Evolutionary conservation across 2,888 invertebrate genomes (phyloP).

Genomic region (Girardia tigrina): DNA sequence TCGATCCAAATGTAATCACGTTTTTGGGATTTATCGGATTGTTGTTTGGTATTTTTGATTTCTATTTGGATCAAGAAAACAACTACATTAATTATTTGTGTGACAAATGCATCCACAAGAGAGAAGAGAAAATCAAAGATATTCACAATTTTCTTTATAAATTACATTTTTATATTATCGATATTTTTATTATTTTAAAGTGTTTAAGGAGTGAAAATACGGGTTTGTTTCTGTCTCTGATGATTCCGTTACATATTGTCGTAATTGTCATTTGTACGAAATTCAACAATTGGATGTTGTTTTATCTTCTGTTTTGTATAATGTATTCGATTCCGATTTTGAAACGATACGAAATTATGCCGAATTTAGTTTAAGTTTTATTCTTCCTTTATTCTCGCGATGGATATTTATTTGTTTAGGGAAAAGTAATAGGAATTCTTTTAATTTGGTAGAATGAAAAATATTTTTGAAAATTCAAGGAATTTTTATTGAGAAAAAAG

Average conservation of each 20-base stretch:
- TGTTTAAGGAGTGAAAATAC: neutral
- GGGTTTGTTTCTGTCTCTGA: neutral
- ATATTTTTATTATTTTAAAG: neutral
- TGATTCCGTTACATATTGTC: neutral
- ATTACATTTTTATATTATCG: neutral
- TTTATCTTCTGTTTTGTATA: neutral
- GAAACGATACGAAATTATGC: neutral
- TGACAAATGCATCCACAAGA: neutral
- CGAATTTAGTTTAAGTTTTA: too few relatives aligned
- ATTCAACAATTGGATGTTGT: slow-evolving; percentile 4
- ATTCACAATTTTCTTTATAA: neutral
- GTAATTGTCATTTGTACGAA: neutral
- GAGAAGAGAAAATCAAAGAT: slow-evolving; percentile 23
- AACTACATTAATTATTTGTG: neutral
- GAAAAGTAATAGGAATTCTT: too few relatives aligned
- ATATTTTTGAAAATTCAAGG: too few relatives aligned
- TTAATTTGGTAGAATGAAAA: too few relatives aligned
- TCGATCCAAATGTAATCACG: neutral
- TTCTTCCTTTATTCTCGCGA: too few relatives aligned
- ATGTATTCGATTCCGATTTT: neutral
- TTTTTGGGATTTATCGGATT: neutral
- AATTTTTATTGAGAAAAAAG: too few relatives aligned
- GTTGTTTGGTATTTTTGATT: neutral
- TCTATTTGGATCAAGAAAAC: neutral
- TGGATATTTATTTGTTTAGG: too few relatives aligned